Evolutionary conservation across 2,113 vertebrate genomes (phyloP), one percentile per base, ranked within the genome.

Genomic region (Labeo rohita): DNA sequence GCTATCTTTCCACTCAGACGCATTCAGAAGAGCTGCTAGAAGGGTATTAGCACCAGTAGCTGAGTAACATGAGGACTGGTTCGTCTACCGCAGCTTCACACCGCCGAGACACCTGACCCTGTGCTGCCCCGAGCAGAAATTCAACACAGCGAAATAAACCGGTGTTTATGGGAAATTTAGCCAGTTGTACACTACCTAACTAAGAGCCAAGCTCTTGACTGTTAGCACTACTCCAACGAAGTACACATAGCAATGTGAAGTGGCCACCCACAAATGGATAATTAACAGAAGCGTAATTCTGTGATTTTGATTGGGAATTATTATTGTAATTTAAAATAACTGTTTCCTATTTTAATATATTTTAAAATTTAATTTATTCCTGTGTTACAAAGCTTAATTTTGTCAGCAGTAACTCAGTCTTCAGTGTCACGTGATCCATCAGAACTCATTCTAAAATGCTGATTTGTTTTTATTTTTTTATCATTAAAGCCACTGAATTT

Each of bases 11-110:
- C 54, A 28, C 36, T 76, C 23, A 1, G 12, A 65, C 10, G 4
- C 4, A 63, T 49, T 16, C 83, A 28, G 21, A 8, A 66, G 49
- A 8, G 28, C 34, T 77, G 23, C 65, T 68, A 11, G 6, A 13
- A 13, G 13, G 15, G 34, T 43, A 84, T 87, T 84, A 84, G 76
- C 82, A 68, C 28, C 34, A 52, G 76, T 66, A n/a, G 78, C 16
- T 28, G 68, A 68, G 76, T 85, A 88, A 81, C 70, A 10, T n/a
- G 59, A 70, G 66, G 36, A 56, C 39, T 50, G 3, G 52, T 81
- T 84, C 76, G 6, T 61, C 39, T 75, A 23, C 49, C 74, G 54
- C 77, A 85, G 47, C 74, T 85, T 88, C 87, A 68, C 78, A 76
- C 83, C 54, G 72, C 50, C 10, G 23, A 47, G 83, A 77, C n/a